Evolutionary conservation across 1,140 invertebrate species (phyloP).

Genomic region (Drosophila eugracilis): DNA sequence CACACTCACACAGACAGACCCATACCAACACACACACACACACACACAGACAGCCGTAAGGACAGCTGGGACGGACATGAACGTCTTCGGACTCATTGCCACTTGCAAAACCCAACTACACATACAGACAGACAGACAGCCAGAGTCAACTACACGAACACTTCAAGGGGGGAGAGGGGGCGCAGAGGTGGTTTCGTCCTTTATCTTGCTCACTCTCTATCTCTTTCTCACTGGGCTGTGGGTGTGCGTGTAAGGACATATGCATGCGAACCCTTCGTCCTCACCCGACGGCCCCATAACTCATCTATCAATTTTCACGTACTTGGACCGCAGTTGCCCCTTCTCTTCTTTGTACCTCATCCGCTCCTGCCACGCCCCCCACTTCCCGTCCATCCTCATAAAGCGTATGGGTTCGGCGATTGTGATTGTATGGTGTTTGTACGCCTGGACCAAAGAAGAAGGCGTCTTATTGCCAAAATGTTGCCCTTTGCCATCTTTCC

Average conservation of each 20-base stretch:
- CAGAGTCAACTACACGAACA: slow-evolving; percentile 27
- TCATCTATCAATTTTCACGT: slow-evolving; percentile 85
- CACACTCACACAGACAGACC: slow-evolving; percentile 15
- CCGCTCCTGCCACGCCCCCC: slow-evolving; percentile 2
- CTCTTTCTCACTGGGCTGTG: slow-evolving; percentile 14
- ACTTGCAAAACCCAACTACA: slow-evolving; percentile 75
- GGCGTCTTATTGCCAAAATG: slow-evolving; percentile 82
- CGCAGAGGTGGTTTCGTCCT: slow-evolving; percentile 1
- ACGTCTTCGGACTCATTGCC: slow-evolving; percentile 83
- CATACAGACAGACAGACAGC: slow-evolving; percentile 45
- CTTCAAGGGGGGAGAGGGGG: background rate
- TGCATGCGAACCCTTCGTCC: slow-evolving; percentile 69
- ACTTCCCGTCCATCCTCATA: background rate
- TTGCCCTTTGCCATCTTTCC: slow-evolving; percentile 64
- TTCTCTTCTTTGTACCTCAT: slow-evolving; percentile 2
- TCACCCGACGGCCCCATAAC: slow-evolving; percentile 64
- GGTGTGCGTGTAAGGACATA: slow-evolving; percentile 67
- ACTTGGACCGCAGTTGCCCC: slow-evolving; percentile 72
- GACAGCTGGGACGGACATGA: slow-evolving; percentile 60
- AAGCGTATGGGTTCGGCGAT: slow-evolving; percentile 21
- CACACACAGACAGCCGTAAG: slow-evolving; percentile 29
- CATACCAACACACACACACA: slow-evolving; percentile 10
- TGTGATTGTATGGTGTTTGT: slow-evolving; percentile 39
- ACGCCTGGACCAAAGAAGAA: slow-evolving; percentile 57
- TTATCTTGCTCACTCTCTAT: slow-evolving; percentile 30